Evolutionary conservation across 2,113 vertebrate species (phyloP).

Genomic region (Ondatra zibethicus): DNA sequence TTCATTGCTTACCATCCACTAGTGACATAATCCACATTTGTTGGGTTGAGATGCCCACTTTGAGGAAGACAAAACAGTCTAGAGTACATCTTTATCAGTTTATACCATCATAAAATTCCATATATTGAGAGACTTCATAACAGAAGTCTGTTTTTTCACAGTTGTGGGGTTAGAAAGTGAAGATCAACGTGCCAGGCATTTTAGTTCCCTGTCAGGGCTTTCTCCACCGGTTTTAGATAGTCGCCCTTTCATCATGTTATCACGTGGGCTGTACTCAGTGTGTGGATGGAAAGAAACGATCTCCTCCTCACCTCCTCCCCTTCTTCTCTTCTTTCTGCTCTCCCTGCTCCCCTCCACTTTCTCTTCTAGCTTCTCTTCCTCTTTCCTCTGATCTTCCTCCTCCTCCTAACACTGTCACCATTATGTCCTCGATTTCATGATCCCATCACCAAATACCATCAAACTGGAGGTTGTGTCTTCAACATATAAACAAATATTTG

Average conservation of each 20-base stretch:
- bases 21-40: not conserved
- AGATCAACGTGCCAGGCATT: not conserved
- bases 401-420: not conserved
- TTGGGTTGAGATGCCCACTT: not conserved
- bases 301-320: not conserved
- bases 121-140: not conserved
- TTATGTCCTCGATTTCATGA: not conserved
- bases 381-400: not conserved
- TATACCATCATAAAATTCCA: not conserved
- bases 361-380: not conserved
- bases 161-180: not conserved
- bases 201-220: not conserved
- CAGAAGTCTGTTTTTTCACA: not conserved
- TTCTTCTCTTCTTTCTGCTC: no score
- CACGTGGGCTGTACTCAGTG: not conserved
- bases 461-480: not conserved
- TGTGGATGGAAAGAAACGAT: not conserved
- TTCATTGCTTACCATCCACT: not conserved
- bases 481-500: not conserved
- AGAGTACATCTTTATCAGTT: not conserved
- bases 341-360: no score
- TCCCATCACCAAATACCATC: not conserved
- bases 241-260: not conserved
- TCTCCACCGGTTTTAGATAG: not conserved
- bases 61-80: not conserved